A percentile compares a stretch with the other conserved stretches of the same genome.
Conservation (phyloP, 2,888 invertebrate species). For the Embidobia sp. region DNA sequence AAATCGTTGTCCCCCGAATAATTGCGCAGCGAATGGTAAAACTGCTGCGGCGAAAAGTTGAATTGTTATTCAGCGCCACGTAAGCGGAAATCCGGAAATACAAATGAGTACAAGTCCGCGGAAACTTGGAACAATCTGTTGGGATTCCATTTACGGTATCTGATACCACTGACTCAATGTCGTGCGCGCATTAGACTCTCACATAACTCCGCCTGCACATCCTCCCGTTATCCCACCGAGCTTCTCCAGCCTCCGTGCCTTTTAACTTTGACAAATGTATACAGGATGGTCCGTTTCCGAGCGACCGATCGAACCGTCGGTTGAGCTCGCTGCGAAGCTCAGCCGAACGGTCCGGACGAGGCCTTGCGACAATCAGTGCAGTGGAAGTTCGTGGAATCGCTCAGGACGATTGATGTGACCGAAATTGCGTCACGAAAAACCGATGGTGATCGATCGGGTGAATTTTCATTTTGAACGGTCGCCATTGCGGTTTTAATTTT, state of each 20-base stretch:
- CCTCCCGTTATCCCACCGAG: constrained; percentile 23
- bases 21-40: too few species aligned
- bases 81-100: not conserved
- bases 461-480: too few species aligned
- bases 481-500: too few species aligned
- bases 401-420: too few species aligned
- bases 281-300: constrained; percentile 18
- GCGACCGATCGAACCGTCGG: constrained; percentile 1
- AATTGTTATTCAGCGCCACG: constrained; percentile 1
- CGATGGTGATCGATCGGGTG: too few species aligned
- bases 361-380: too few species aligned
- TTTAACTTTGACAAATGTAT: constrained; percentile 29
- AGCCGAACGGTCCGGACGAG: too few species aligned
- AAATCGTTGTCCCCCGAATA: too few species aligned
- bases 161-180: constrained; percentile 55
- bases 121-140: constrained; percentile 52
- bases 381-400: too few species aligned
- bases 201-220: constrained; percentile 39
- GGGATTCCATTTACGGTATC: constrained; percentile 48
- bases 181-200: constrained; percentile 52
- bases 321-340: too few species aligned
- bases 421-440: too few species aligned
- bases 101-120: constrained; percentile 17
- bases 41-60: too few species aligned
- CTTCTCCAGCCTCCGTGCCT: constrained; percentile 15